Evolutionary conservation across 2,113 vertebrate genomes (phyloP), one percentile per base, ranked within the genome.

Genomic region (Cochlearius cochlearius): DNA sequence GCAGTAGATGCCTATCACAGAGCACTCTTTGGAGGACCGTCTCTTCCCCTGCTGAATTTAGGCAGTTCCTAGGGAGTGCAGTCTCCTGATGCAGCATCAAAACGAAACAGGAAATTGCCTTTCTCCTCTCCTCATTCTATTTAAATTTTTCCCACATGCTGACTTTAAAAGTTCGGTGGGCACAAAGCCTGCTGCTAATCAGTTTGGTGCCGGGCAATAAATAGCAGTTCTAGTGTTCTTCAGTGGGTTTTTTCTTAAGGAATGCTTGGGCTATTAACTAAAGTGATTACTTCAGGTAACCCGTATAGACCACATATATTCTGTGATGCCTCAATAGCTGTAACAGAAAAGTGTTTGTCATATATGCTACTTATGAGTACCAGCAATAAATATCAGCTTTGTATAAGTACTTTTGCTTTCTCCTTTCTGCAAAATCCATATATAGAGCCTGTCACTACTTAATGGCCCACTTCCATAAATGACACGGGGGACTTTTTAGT

Each of bases 21-120:
- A 68, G 6, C 10, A 55, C 5, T 63, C 27, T 81, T 59, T 27
- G 10, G 27, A 86, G 11, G 12, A 12, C 74, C 11, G 11, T 52
- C 2, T 67, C 9, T 78, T 82, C 26, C 45, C 78, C 19, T 18
- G 9, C 19, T 38, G 32, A 67, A 58, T 39, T 78, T 36, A 59
- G 14, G 15, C 25, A 17, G 5, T n/a, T 73, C 10, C 38, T 53
- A 15, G 11, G 5, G 17, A 62, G 9, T 26, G 22, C 7, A 29
- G 20, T 27, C 10, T 80, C 4, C 29, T n/a, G 25, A 50, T 29
- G 9, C 11, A 76, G 8, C 25, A 38, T 34, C 32, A 72, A 74
- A 88, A 67, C 34, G 2, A 63, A 63, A 53, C 0, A 0, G 12
- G 38, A 91, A 58, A 45, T 56, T 1, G 2, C 12, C 6, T 86